Conservation (phyloP, 2,113 vertebrate species). For the Otocyon megalotis region DNA sequence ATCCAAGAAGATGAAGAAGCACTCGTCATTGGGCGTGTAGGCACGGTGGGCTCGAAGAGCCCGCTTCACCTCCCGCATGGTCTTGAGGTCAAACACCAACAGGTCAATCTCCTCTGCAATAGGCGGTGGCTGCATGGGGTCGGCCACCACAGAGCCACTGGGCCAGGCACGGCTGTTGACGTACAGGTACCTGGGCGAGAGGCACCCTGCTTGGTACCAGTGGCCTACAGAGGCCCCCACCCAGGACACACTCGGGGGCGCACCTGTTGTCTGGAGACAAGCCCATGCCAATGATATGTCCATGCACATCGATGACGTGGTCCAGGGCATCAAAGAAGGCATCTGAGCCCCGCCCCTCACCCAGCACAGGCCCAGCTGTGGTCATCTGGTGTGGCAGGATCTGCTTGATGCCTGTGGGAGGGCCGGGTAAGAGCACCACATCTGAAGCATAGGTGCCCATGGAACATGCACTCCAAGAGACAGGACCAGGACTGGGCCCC, state of each 20-base stretch:
- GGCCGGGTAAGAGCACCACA: not conserved
- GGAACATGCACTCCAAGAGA: not conserved
- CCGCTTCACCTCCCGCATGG: constrained; percentile 94
- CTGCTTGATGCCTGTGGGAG: constrained; percentile 93
- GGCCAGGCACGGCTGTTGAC: constrained; percentile 99
- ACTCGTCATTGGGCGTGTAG: constrained; percentile 97
- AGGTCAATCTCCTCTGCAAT: constrained; percentile 98
- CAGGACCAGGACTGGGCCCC: not conserved
- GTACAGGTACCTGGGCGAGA: constrained; percentile 92
- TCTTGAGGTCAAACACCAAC: constrained; percentile 97
- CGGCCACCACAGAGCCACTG: constrained; percentile 92
- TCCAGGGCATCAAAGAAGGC: constrained; percentile 98
- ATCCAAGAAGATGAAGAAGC: constrained; percentile 98
- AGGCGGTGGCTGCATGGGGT: constrained; percentile 97
- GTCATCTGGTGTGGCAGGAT: constrained; percentile 99
- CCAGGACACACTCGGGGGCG: not conserved
- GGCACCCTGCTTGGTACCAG: not conserved
- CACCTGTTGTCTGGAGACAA: constrained; percentile 98
- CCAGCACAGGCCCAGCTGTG: constrained; percentile 93
- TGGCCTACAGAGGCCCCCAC: accelerated
- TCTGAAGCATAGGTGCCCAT: not conserved
- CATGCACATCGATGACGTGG: constrained; percentile 97
- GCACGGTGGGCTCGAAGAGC: constrained; percentile 94
- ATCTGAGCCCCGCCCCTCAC: constrained; percentile 93
- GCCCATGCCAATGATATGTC: constrained; percentile 98